Evolutionary conservation across 2,797 vertebrate genomes (phyloP).

Genomic region (Poecilia picta): DNA sequence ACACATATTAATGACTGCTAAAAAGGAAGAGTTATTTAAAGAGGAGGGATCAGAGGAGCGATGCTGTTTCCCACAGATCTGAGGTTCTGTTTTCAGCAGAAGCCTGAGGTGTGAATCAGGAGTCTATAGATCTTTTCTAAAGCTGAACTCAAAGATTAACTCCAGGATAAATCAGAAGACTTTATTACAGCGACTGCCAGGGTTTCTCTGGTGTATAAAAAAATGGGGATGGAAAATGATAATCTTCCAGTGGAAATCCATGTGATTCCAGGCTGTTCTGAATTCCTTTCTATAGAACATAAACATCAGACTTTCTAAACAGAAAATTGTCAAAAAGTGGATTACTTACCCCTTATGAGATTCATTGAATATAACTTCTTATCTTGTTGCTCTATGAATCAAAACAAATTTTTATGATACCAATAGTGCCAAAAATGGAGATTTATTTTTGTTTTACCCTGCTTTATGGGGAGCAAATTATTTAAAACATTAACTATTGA

Average conservation of each 20-base stretch:
- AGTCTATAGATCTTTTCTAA: neutral
- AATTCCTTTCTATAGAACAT: neutral
- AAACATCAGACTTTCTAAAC: neutral
- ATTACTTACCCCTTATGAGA: neutral
- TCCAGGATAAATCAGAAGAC: neutral
- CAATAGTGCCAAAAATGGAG: too few species aligned
- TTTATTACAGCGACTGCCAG: neutral
- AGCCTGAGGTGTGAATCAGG: neutral
- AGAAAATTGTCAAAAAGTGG: neutral
- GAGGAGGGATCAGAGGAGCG: neutral
- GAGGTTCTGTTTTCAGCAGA: constrained; percentile 1
- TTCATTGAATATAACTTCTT: neutral
- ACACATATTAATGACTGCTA: neutral
- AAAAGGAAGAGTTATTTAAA: neutral
- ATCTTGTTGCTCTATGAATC: neutral
- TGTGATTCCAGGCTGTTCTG: neutral
- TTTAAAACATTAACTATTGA: neutral
- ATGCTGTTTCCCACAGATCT: neutral
- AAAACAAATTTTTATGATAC: neutral
- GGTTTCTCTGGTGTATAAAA: neutral
- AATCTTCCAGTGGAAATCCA: neutral
- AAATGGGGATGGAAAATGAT: neutral
- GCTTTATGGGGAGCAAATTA: neutral
- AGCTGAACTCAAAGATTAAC: neutral
- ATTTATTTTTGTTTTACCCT: neutral